A percentile compares a stretch with the other conserved stretches of the same genome.
Evolutionary conservation across 2,888 invertebrate species (phyloP).

Genomic region (Patella caerulea): DNA sequence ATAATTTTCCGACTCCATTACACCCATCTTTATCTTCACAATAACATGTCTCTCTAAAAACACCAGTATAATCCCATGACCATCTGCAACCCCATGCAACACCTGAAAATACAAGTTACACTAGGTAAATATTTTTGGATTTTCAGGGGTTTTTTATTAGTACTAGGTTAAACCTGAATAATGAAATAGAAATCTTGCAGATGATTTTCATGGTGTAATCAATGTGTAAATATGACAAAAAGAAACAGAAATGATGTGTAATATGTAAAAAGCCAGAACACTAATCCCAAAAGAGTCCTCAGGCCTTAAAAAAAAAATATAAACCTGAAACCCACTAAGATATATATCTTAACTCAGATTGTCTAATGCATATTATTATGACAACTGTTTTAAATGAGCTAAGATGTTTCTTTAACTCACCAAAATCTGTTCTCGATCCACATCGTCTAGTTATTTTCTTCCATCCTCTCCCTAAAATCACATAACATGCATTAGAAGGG

Average conservation of each 20-base stretch:
- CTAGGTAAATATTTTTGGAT: not conserved
- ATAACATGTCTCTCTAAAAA: slow-evolving; percentile 97
- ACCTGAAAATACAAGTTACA: slow-evolving; percentile 77
- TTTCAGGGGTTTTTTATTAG: not conserved
- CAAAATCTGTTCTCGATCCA: slow-evolving; percentile 70
- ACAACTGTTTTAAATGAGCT: no score
- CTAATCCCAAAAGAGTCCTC: no score
- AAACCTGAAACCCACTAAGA: no score
- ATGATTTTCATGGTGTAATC: not conserved
- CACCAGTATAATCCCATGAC: slow-evolving; percentile 93
- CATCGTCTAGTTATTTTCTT: slow-evolving; percentile 70
- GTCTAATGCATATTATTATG: no score
- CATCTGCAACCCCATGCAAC: slow-evolving; percentile 97
- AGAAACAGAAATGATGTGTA: no score
- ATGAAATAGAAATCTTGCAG: not conserved
- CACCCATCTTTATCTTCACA: slow-evolving; percentile 90
- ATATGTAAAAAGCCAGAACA: no score
- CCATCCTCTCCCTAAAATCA: slow-evolving; percentile 68
- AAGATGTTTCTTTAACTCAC: slow-evolving; percentile 40
- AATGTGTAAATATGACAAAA: no score
- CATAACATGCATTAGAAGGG: slow-evolving; percentile 15
- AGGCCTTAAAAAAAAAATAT: no score
- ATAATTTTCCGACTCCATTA: slow-evolving; percentile 73
- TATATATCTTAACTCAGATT: no score
- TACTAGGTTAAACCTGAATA: not conserved